phyloP scores from a whole-genome alignment of 1,140 invertebrate species.

The Apis dorsata region DNA sequence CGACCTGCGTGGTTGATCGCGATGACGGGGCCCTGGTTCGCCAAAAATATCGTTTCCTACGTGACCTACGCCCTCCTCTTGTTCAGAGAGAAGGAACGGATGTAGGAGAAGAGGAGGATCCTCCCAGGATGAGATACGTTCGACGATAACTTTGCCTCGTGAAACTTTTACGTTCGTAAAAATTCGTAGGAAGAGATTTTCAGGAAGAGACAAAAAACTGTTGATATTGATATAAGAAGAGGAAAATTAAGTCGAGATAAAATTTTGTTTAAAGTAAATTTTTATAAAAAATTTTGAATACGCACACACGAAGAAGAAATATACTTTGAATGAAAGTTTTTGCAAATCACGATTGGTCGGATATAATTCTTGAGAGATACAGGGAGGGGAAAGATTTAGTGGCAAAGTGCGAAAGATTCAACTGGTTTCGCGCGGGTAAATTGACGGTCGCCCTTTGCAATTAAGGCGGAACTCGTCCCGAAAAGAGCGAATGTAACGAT shows the following conservation, averaged over 20 bases:
- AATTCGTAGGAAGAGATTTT: conserved; percentile 6
- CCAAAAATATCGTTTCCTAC: conserved; percentile 60
- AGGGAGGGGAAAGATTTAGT: neutral
- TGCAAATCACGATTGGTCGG: neutral
- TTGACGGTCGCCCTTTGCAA: conserved; percentile 29
- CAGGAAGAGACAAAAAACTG: neutral
- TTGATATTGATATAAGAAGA: too few relatives aligned
- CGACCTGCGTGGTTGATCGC: conserved; percentile 38
- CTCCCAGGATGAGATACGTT: conserved; percentile 41
- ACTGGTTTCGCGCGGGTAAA: conserved; percentile 20
- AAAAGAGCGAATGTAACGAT: conserved; percentile 49
- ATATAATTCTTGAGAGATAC: neutral
- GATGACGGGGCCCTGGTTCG: conserved; percentile 37
- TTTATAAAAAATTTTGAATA: too few relatives aligned
- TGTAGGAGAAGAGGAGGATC: conserved; percentile 15
- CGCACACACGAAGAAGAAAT: too few relatives aligned
- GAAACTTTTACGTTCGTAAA: neutral
- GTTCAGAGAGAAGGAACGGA: conserved; percentile 24
- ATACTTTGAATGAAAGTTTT: neutral
- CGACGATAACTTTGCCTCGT: neutral
- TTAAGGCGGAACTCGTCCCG: conserved; percentile 44
- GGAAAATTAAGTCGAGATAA: too few relatives aligned
- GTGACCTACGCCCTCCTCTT: conserved; percentile 33
- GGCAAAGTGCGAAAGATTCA: conserved; percentile 16
- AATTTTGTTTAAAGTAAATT: too few relatives aligned